phyloP scores from a whole-genome alignment of 2,888 invertebrate genomes.

The Agonopterix subpropinquella region DNA sequence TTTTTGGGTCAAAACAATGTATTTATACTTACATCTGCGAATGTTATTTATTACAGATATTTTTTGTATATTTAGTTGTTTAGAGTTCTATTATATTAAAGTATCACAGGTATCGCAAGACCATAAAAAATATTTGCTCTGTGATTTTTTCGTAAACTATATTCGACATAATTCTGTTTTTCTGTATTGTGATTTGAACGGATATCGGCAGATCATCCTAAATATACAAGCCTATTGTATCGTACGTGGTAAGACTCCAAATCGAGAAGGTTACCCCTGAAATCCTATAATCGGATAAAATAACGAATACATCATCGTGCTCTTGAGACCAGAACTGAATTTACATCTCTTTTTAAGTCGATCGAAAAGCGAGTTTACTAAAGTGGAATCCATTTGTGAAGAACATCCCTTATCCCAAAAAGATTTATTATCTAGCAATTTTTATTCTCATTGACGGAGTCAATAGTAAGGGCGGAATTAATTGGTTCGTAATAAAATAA shows the following conservation, averaged over 20 bases:
- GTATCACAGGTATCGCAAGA: too few species aligned
- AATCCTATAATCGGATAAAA: constrained; percentile 23
- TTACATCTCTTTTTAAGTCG: constrained; percentile 18
- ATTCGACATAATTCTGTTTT: neutral
- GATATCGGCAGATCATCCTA: constrained; percentile 1
- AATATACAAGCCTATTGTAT: neutral
- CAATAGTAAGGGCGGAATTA: too few species aligned
- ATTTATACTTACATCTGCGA: too few species aligned
- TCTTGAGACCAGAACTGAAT: constrained; percentile 14
- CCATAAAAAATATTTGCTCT: too few species aligned
- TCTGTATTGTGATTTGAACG: neutral
- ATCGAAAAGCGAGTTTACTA: constrained; percentile 14
- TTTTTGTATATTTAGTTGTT: too few species aligned
- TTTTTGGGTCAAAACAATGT: too few species aligned
- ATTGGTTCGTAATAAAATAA: too few species aligned
- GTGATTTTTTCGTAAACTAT: neutral
- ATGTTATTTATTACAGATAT: too few species aligned
- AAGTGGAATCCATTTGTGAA: constrained; percentile 19
- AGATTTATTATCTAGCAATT: neutral
- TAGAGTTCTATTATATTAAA: too few species aligned
- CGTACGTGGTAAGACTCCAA: neutral
- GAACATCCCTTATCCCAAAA: constrained; percentile 12
- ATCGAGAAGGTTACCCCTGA: constrained; percentile 3
- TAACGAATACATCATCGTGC: constrained; percentile 18
- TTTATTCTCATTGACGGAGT: too few species aligned